Evolutionary conservation across 2,888 invertebrate species (phyloP).

Genomic region (Plagiodera versicolora): DNA sequence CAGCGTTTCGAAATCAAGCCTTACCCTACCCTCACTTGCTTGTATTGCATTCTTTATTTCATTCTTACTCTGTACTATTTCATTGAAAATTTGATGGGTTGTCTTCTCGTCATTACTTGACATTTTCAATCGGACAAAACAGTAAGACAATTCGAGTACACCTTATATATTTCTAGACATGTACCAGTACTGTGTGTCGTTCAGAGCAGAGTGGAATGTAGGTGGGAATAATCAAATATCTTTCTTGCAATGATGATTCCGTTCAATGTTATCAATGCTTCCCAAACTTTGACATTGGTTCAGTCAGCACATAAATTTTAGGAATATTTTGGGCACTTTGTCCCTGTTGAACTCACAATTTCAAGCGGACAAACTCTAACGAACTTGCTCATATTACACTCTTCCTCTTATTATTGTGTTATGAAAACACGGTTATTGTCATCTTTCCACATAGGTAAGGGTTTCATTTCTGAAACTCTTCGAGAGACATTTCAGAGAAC

Average conservation of each 20-base stretch:
- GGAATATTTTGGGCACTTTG: neutral
- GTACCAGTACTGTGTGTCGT: no score
- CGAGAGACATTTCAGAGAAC: no score
- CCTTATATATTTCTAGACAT: no score
- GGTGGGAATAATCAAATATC: neutral
- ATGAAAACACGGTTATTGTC: no score
- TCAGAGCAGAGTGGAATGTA: neutral
- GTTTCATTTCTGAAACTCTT: no score
- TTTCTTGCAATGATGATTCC: neutral
- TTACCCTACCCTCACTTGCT: conserved; percentile 4
- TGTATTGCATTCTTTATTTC: no score
- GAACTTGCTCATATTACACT: no score
- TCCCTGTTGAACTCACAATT: neutral
- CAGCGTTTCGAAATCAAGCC: conserved; percentile 2
- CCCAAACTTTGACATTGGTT: neutral
- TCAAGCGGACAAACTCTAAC: neutral
- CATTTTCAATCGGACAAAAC: conserved; percentile 3
- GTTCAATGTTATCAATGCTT: neutral
- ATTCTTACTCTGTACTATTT: conserved; percentile 6
- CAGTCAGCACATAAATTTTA: neutral
- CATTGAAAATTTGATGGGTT: neutral
- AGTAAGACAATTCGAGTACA: no score
- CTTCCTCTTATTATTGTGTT: no score
- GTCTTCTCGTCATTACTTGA: neutral
- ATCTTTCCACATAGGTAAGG: no score